Conservation (phyloP, 2,797 vertebrate genomes). For the Argyrosomus regius region DNA sequence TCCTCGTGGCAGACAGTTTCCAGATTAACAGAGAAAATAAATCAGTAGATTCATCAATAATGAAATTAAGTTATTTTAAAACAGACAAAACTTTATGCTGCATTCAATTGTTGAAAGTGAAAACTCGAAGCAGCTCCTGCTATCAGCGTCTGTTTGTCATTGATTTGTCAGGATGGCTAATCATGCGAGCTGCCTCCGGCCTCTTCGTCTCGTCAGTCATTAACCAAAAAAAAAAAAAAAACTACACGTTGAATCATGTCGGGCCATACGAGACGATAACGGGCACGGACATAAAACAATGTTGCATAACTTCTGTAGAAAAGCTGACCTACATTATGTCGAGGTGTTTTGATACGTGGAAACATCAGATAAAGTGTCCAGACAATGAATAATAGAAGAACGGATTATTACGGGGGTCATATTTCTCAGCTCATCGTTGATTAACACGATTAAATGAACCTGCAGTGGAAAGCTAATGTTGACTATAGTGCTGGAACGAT, state of each 20-base stretch:
- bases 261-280: background rate
- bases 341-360: background rate
- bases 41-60: background rate
- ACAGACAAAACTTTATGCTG: too few species aligned
- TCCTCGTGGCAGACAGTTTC: background rate
- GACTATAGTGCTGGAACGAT: too few species aligned
- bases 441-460: background rate
- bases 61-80: background rate
- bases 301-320: background rate
- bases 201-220: slow-evolving; percentile 17
- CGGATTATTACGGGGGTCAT: too few species aligned
- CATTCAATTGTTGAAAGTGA: background rate
- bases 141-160: background rate
- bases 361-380: background rate
- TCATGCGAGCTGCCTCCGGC: background rate
- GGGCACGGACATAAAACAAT: background rate
- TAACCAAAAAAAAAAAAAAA: slow-evolving; percentile 2
- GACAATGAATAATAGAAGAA: background rate
- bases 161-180: background rate
- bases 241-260: background rate
- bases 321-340: slow-evolving; percentile 10
- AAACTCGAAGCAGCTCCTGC: background rate
- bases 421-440: background rate
- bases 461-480: background rate
- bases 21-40: background rate